These are phyloP conservation scores for Girardinus metallicus DNA, from an alignment of 2,797 vertebrate genomes.

Conservation along the genomic window DNA sequence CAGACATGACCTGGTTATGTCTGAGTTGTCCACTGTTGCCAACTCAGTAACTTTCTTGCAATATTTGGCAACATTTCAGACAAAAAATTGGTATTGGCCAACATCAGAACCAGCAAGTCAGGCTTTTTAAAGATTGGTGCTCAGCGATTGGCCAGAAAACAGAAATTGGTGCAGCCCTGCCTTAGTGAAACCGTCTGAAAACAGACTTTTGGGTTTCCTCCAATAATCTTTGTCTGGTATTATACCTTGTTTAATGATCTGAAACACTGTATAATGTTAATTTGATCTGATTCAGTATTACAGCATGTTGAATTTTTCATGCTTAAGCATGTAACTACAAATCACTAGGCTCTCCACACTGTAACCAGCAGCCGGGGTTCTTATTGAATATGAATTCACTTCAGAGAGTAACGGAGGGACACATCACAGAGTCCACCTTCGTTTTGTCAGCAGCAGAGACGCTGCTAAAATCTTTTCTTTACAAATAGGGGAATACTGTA, in stretches of 20 bases:
- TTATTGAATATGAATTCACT: background rate
- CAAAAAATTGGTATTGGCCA: too few relatives aligned
- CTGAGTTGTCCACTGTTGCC: too few relatives aligned
- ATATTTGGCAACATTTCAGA: too few relatives aligned
- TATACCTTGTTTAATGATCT: background rate
- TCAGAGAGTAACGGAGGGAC: background rate
- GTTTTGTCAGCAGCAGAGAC: background rate
- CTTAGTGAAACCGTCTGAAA: background rate
- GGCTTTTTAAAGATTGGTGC: too few relatives aligned
- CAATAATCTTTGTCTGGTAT: background rate
- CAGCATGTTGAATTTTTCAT: background rate
- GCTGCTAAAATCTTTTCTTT: background rate
- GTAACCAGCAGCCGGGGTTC: background rate
- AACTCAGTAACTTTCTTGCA: too few relatives aligned
- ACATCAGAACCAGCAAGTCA: too few relatives aligned
- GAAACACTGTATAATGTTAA: background rate
- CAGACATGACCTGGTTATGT: too few relatives aligned
- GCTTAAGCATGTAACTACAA: background rate
- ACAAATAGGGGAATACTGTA: background rate
- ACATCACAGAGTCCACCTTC: background rate
- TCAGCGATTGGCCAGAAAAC: too few relatives aligned
- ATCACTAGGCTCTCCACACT: background rate
- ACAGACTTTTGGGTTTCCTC: background rate
- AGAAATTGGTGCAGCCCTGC: too few relatives aligned
- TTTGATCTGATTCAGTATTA: background rate